Percentiles rank a stretch among this genome's conserved stretches.
Evolutionary conservation across 2,888 invertebrate genomes (phyloP).

Genomic region (Nysson spinosus): DNA sequence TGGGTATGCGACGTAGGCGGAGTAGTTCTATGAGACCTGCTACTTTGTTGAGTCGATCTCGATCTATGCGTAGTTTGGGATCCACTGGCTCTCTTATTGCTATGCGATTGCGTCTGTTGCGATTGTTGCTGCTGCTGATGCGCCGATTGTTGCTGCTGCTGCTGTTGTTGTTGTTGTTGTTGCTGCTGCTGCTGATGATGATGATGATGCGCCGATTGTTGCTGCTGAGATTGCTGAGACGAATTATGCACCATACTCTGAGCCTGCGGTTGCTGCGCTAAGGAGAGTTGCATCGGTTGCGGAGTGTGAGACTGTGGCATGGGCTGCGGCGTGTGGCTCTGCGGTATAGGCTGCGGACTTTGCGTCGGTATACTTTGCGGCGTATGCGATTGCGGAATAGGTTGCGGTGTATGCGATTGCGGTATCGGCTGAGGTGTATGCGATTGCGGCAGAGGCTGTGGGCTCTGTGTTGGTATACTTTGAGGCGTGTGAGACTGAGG

Average conservation of each 20-base stretch:
- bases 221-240: conserved; percentile 70
- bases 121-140: conserved; percentile 69
- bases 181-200: conserved; percentile 68
- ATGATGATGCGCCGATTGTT: no score
- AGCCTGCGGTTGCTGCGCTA: conserved; percentile 70
- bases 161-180: conserved; percentile 58
- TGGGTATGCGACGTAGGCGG: conserved; percentile 70
- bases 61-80: conserved; percentile 73
- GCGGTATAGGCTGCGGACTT: conserved; percentile 72
- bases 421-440: conserved; percentile 67
- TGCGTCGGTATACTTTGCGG: conserved; percentile 72
- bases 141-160: conserved; percentile 67
- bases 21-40: conserved; percentile 71
- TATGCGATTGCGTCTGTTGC: conserved; percentile 68
- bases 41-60: conserved; percentile 71
- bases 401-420: conserved; percentile 67
- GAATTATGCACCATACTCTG: conserved; percentile 68
- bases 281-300: conserved; percentile 72
- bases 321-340: conserved; percentile 71
- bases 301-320: conserved; percentile 69
- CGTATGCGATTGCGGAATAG: conserved; percentile 69
- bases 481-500: conserved; percentile 77
- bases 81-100: conserved; percentile 70
- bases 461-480: conserved; percentile 70
- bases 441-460: conserved; percentile 78